phyloP scores from a whole-genome alignment of 2,113 vertebrate species.

The Phylloscopus trochiloides region DNA sequence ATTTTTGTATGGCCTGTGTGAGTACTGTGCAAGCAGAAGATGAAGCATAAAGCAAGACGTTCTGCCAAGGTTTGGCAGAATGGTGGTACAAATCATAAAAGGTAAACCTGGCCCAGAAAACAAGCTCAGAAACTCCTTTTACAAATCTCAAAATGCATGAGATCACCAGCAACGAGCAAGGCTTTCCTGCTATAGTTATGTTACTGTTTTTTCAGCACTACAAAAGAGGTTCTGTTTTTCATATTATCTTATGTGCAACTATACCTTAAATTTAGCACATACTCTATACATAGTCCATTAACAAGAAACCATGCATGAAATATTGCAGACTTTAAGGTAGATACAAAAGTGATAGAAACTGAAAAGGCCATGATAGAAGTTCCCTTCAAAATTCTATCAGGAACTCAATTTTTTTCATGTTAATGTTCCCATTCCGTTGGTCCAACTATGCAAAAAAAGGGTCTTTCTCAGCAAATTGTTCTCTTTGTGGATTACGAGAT shows the following conservation, averaged over 20 bases:
- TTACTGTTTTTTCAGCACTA: background rate
- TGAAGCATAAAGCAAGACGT: background rate
- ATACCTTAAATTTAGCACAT: background rate
- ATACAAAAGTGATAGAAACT: background rate
- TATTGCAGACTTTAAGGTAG: background rate
- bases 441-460: background rate
- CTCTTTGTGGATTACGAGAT: background rate
- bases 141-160: background rate
- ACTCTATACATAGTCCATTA: background rate
- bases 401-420: background rate
- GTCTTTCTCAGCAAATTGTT: background rate
- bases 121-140: background rate
- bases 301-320: background rate
- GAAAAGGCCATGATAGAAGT: background rate
- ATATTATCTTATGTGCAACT: background rate
- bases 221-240: background rate
- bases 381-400: background rate
- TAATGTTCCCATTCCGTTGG: background rate
- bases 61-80: background rate
- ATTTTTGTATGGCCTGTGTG: rapidly evolving
- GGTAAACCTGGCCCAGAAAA: background rate
- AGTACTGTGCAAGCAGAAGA: background rate
- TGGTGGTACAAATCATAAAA: background rate
- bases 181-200: background rate
- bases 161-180: background rate